Conservation (phyloP, 2,113 vertebrate genomes). For the Nibea albiflora region DNA sequence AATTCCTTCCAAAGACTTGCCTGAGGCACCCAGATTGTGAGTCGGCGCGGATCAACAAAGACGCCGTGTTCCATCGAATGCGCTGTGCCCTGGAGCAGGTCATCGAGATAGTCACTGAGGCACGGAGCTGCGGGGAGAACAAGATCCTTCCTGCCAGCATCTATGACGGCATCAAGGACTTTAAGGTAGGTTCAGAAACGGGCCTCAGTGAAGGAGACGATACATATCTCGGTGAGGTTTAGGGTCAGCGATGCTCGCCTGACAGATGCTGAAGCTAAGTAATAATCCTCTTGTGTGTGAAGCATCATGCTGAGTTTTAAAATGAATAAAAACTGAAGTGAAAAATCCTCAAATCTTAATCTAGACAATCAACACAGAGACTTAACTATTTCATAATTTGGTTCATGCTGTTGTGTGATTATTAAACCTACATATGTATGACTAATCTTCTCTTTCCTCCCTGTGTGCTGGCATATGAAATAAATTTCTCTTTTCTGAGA, state of each 20-base stretch:
- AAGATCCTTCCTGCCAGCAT: slow-evolving; percentile 89
- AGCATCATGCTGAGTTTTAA: background rate
- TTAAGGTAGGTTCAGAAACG: slow-evolving; percentile 87
- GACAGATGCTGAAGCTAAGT: background rate
- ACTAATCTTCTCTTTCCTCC: slow-evolving; percentile 26
- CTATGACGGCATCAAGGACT: slow-evolving; percentile 93
- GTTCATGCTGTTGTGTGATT: slow-evolving; percentile 19
- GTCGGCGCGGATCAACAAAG: slow-evolving; percentile 97
- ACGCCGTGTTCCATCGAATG: slow-evolving; percentile 96
- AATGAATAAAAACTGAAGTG: background rate
- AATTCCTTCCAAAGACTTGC: slow-evolving; percentile 88
- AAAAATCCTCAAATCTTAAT: background rate
- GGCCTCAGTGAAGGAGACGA: background rate
- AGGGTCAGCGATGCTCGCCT: background rate
- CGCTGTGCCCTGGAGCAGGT: slow-evolving; percentile 95
- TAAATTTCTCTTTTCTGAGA: slow-evolving; percentile 4
- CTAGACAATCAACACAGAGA: background rate
- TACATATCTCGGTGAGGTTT: background rate
- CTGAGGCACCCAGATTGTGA: slow-evolving; percentile 98
- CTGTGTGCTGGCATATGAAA: slow-evolving; percentile 31
- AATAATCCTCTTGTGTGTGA: background rate
- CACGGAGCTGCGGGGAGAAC: slow-evolving; percentile 86
- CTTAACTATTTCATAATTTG: slow-evolving; percentile 26
- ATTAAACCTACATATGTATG: slow-evolving; percentile 31
- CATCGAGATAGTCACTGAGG: slow-evolving; percentile 96